Base-by-base conservation (phyloP, 1,140 invertebrate genomes). In the Apis dorsata region DNA sequence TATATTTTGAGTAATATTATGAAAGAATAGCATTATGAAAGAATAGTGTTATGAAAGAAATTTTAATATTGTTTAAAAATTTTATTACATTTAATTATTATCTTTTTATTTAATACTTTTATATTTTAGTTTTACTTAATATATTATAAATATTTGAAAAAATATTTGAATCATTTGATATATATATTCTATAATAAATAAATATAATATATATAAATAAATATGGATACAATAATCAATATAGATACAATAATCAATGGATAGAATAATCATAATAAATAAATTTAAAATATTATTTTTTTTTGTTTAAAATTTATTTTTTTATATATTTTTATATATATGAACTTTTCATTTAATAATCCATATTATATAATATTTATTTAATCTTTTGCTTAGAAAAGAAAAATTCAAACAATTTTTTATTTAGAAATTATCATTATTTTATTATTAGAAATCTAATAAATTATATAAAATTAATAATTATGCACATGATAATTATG, bases 401-500 rank as follows among this genome's bases (percentile, higher is more conserved):
- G 21, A 21, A 60, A 21, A 60, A 60, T 60, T 59, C 19, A 60
- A 60, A 3, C 10, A 10, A 21, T 55, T 24, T 24, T 24, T 24
- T 24, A 19, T 34, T 65, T 19, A 34, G 10, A 65, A 1, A 1
- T 65, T 11, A 65, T 28, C 2, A 55, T 55, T 55, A 55, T 55
- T 55, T 13, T 55, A 1, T 13, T 15, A 55, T 13, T 55, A 55
- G 15, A 15, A 55, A n/a, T 44, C 34, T 44, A 44, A 7, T 44
- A 44, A 44, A 44, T 44, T 44, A 44, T 44, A 44, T 44, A 44
- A 44, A 44, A 44, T 44, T 44, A 44, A 44, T 59, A 34, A 69
- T 44, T 24, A 57, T 17, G 44, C 13, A 62, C 53, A 44, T 21
- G 24, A 44, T 81, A 11, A 68, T 51, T 79, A 76, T 81, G 28